phyloP scores from a whole-genome alignment of 2,888 invertebrate species.

The Micropterix aruncella region DNA sequence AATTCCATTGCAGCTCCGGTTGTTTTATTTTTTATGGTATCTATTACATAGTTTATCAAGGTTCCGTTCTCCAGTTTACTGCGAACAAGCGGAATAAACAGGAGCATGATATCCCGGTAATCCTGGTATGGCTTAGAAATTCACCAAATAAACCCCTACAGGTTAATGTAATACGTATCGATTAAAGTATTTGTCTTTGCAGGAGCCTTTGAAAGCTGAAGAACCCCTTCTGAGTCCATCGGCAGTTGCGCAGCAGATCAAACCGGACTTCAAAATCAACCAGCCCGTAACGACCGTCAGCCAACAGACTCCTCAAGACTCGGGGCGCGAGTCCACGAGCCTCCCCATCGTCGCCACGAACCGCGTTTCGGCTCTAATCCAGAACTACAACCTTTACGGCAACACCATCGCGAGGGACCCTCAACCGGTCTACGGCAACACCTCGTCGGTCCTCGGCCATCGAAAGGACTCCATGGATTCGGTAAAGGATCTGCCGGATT shows the following conservation, averaged over 20 bases:
- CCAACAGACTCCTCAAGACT: neutral
- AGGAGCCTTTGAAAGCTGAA: neutral
- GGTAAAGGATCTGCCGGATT: conserved; percentile 31
- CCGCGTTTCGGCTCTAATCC: conserved; percentile 31
- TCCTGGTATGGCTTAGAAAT: too few species aligned
- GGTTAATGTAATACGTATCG: too few species aligned
- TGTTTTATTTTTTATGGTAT: too few species aligned
- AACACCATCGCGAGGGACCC: conserved; percentile 27
- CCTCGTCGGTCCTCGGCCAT: conserved; percentile 16
- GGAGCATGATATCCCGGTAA: too few species aligned
- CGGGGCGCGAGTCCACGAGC: conserved; percentile 24
- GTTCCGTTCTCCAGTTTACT: too few species aligned
- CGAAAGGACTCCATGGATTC: conserved; percentile 25
- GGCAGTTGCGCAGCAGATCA: conserved; percentile 16
- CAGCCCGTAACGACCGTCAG: conserved; percentile 29
- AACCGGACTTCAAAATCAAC: conserved; percentile 34
- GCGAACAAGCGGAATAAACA: too few species aligned
- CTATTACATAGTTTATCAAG: too few species aligned
- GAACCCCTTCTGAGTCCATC: neutral
- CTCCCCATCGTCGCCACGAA: conserved; percentile 27
- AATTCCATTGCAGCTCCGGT: too few species aligned
- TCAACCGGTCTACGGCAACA: conserved; percentile 33
- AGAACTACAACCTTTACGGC: conserved; percentile 33
- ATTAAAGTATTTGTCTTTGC: neutral
- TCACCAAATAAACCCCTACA: too few species aligned